phyloP scores from a whole-genome alignment of 2,113 vertebrate species.

The Aphyosemion australe region DNA sequence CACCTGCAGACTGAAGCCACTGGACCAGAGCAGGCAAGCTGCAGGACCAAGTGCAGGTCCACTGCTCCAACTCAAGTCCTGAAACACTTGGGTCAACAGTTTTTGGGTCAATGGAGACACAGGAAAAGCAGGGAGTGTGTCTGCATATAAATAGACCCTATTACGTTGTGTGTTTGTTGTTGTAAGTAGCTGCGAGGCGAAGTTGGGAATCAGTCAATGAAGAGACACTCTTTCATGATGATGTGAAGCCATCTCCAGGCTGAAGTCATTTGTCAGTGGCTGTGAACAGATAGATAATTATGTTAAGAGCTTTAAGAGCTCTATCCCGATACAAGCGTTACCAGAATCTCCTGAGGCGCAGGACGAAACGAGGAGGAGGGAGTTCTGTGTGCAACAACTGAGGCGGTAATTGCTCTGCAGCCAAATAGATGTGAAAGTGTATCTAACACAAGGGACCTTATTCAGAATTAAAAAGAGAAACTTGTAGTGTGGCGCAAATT shows the following conservation, averaged over 20 bases:
- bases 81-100: conserved; percentile 38
- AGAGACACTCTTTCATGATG: conserved; percentile 49
- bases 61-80: conserved; percentile 41
- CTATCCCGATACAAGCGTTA: conserved; percentile 52
- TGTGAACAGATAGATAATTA: conserved; percentile 61
- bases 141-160: conserved; percentile 48
- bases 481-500: neutral
- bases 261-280: conserved; percentile 62
- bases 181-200: conserved; percentile 40
- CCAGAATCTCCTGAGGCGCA: conserved; percentile 43
- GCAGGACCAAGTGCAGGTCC: too few species aligned
- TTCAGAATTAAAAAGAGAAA: neutral
- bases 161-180: conserved; percentile 55
- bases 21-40: conserved; percentile 37
- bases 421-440: conserved; percentile 26
- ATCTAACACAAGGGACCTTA: conserved; percentile 5
- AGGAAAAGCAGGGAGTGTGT: conserved; percentile 28
- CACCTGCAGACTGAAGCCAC: conserved; percentile 64
- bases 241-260: conserved; percentile 61
- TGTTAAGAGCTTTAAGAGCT: conserved; percentile 64
- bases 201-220: conserved; percentile 27
- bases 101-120: conserved; percentile 1
- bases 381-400: conserved; percentile 19
- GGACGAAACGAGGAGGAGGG: conserved; percentile 29
- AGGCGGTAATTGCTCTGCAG: conserved; percentile 18